A percentile compares a stretch with the other conserved stretches of the same genome.
Conservation (phyloP, 2,113 vertebrate species). For the Eurystomus gularis region DNA sequence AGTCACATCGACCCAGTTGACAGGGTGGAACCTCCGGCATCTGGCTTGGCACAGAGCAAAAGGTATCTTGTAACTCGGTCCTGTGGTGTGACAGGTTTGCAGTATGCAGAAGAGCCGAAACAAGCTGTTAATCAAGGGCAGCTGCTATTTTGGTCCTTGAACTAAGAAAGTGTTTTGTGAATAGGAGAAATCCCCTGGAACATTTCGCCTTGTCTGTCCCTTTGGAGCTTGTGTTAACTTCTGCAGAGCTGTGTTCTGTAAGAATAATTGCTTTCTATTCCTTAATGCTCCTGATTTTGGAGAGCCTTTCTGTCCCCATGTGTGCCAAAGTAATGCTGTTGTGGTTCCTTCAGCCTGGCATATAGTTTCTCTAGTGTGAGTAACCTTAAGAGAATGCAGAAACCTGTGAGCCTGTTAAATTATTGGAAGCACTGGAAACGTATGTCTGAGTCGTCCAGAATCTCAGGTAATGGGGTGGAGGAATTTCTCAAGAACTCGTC, state of each 20-base stretch:
- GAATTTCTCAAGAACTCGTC: neutral
- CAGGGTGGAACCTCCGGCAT: neutral
- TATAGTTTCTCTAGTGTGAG: neutral
- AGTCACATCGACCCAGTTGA: neutral
- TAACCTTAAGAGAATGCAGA: neutral
- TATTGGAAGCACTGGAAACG: neutral
- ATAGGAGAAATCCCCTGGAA: neutral
- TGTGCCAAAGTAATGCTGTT: neutral
- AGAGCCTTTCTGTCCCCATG: neutral
- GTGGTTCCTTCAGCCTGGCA: neutral
- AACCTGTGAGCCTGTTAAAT: neutral
- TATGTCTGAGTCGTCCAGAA: neutral
- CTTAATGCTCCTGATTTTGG: neutral
- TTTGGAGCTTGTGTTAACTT: neutral
- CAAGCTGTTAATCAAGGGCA: conserved; percentile 3
- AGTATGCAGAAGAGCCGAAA: conserved; percentile 1
- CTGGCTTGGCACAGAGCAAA: neutral
- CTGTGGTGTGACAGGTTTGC: neutral
- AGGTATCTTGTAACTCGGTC: neutral
- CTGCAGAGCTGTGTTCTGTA: neutral
- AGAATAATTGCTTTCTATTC: neutral
- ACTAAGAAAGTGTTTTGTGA: neutral
- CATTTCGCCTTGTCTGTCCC: neutral
- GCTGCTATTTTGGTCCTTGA: conserved; percentile 17
- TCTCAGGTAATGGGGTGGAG: neutral